Conservation (phyloP, 2,113 vertebrate species). For the Orthonyx spaldingii region DNA sequence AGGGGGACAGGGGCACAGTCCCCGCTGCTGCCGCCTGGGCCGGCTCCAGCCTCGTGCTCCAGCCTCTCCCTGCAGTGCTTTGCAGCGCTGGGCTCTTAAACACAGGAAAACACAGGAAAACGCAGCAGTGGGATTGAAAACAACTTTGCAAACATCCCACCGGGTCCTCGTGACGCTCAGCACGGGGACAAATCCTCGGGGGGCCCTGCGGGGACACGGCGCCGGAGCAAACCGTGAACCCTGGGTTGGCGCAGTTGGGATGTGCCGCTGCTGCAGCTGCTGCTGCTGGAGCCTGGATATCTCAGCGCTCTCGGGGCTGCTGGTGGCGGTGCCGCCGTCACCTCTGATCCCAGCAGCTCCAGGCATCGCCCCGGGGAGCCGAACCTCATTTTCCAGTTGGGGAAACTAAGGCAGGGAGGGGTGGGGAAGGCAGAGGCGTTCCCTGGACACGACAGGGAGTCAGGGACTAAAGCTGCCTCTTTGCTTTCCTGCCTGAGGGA, state of each 20-base stretch:
- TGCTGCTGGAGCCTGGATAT: neutral
- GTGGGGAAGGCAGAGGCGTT: neutral
- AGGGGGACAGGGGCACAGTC: neutral
- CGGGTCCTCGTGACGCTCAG: neutral
- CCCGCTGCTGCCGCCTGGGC: neutral
- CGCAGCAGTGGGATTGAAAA: rapidly evolving
- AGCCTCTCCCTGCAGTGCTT: rapidly evolving
- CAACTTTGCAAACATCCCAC: neutral
- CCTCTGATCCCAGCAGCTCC: neutral
- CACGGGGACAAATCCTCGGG: neutral
- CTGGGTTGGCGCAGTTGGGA: rapidly evolving
- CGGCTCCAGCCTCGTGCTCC: neutral
- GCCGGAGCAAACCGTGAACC: rapidly evolving
- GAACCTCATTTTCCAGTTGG: neutral
- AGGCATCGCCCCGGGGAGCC: neutral
- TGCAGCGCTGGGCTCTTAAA: neutral
- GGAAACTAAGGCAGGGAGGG: constrained; percentile 29
- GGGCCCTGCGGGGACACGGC: neutral
- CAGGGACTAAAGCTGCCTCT: neutral
- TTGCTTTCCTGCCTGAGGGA: rapidly evolving
- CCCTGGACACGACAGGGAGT: neutral
- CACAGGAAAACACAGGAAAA: neutral
- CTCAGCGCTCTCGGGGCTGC: rapidly evolving
- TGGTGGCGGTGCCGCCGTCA: neutral
- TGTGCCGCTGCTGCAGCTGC: neutral